These are phyloP conservation scores for Pampus argenteus DNA, from an alignment of 2,797 vertebrate genomes.

Conservation along the genomic window DNA sequence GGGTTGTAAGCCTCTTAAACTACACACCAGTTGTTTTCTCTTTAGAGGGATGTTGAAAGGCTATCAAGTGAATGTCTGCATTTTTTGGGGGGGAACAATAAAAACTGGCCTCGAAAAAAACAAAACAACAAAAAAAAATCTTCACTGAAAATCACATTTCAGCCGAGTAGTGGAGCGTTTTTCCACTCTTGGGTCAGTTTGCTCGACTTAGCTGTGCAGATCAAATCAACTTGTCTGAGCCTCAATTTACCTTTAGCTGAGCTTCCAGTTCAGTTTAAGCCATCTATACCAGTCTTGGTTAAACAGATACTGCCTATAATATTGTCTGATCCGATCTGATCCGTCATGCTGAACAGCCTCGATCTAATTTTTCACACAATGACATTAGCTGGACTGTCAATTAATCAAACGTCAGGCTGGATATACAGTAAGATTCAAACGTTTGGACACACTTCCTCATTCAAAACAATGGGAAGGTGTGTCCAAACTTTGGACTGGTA, in stretches of 20 bases:
- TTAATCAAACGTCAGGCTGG: not conserved
- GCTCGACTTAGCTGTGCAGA: not conserved
- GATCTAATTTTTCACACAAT: not conserved
- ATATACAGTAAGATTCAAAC: too few relatives aligned
- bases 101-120: slow-evolving; percentile 18
- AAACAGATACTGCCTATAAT: not conserved
- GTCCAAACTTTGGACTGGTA: too few relatives aligned
- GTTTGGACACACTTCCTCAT: too few relatives aligned
- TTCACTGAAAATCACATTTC: slow-evolving; percentile 22
- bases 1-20: slow-evolving; percentile 65
- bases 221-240: too few relatives aligned
- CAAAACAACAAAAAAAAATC: slow-evolving; percentile 12
- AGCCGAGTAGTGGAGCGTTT: not conserved
- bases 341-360: not conserved
- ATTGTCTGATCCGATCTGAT: not conserved
- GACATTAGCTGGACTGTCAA: not conserved
- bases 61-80: slow-evolving; percentile 31
- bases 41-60: slow-evolving; percentile 45
- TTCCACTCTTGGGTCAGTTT: slow-evolving; percentile 10
- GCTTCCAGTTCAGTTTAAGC: not conserved
- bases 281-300: not conserved
- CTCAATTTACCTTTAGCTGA: slow-evolving; percentile 2
- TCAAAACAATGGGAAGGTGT: too few relatives aligned
- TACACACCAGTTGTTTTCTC: slow-evolving; percentile 53
- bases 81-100: slow-evolving; percentile 42